A percentile compares a stretch with the other conserved stretches of the same genome.
Conservation (phyloP, 2,888 invertebrate species). For the Augiades crinisus region DNA sequence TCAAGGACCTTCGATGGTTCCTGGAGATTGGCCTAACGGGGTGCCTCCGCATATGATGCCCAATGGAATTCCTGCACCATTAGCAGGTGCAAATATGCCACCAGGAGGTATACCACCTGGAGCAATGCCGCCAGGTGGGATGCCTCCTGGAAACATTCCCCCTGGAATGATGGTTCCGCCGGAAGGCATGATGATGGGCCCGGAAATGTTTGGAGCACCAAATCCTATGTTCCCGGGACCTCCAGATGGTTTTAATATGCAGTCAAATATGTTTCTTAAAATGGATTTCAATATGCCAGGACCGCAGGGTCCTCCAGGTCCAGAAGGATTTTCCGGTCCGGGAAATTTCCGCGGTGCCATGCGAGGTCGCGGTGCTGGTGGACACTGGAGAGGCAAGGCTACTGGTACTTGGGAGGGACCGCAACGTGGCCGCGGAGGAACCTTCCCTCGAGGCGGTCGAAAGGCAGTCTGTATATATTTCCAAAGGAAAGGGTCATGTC, state of each 20-base stretch:
- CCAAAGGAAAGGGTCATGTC: slow-evolving; percentile 89
- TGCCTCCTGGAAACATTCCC: slow-evolving; percentile 55
- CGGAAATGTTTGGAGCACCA: slow-evolving; percentile 62
- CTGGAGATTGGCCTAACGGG: slow-evolving; percentile 65
- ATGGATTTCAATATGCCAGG: slow-evolving; percentile 76
- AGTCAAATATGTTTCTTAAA: slow-evolving; percentile 73
- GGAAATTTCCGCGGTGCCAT: slow-evolving; percentile 79
- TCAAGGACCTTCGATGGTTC: slow-evolving; percentile 61
- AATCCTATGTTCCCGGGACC: slow-evolving; percentile 60
- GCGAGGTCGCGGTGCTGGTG: slow-evolving; percentile 76
- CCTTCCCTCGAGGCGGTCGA: slow-evolving; percentile 76
- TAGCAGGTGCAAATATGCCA: slow-evolving; percentile 50
- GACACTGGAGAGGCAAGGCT: slow-evolving; percentile 76
- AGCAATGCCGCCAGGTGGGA: slow-evolving; percentile 55
- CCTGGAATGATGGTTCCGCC: slow-evolving; percentile 72
- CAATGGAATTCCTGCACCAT: slow-evolving; percentile 58
- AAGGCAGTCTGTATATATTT: slow-evolving; percentile 88
- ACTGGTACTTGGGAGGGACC: slow-evolving; percentile 72
- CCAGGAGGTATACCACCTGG: slow-evolving; percentile 44
- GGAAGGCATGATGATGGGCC: slow-evolving; percentile 73
- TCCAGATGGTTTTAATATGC: slow-evolving; percentile 70
- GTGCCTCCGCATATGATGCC: slow-evolving; percentile 60
- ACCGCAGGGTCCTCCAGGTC: slow-evolving; percentile 52
- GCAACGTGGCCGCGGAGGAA: slow-evolving; percentile 68
- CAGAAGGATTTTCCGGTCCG: slow-evolving; percentile 59